Evolutionary conservation across 2,113 vertebrate species (phyloP).

Genomic region (Gallinago media): DNA sequence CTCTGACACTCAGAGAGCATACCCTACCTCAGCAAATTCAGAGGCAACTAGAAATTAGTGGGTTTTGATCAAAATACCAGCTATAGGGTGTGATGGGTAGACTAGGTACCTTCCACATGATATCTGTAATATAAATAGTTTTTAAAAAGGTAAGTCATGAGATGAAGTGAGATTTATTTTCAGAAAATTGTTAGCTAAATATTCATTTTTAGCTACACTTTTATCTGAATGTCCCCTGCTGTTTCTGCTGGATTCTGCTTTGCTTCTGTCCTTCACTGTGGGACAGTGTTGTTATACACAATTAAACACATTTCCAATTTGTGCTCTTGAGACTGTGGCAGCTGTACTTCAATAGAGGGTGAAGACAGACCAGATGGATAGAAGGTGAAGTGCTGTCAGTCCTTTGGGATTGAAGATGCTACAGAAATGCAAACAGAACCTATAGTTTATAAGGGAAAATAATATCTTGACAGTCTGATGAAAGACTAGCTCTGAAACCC

Average conservation of each 20-base stretch:
- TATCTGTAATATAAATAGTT: not conserved
- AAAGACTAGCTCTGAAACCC: constrained; percentile 16
- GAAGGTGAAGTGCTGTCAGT: constrained; percentile 28
- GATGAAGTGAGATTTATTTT: not conserved
- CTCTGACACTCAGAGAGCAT: not conserved
- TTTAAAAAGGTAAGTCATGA: not conserved
- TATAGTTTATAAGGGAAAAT: constrained; percentile 1
- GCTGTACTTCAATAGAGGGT: constrained; percentile 19
- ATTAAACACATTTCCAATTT: constrained; percentile 50
- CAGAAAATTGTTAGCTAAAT: not conserved
- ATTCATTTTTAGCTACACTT: constrained; percentile 3
- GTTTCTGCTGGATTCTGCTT: constrained; percentile 3
- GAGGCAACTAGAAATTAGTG: not conserved
- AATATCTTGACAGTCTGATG: constrained; percentile 10
- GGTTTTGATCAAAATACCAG: not conserved
- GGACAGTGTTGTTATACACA: constrained; percentile 29
- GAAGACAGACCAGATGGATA: constrained; percentile 49
- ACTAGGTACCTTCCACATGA: not conserved
- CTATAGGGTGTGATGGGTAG: not conserved
- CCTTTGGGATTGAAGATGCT: not conserved
- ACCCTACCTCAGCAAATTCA: not conserved
- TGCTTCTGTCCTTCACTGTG: constrained; percentile 8
- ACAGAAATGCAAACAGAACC: constrained; percentile 12
- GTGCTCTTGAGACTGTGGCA: constrained; percentile 46
- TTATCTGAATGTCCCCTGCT: not conserved